Base-by-base conservation (phyloP, 1,140 invertebrate genomes). In the Portunus trituberculatus region DNA sequence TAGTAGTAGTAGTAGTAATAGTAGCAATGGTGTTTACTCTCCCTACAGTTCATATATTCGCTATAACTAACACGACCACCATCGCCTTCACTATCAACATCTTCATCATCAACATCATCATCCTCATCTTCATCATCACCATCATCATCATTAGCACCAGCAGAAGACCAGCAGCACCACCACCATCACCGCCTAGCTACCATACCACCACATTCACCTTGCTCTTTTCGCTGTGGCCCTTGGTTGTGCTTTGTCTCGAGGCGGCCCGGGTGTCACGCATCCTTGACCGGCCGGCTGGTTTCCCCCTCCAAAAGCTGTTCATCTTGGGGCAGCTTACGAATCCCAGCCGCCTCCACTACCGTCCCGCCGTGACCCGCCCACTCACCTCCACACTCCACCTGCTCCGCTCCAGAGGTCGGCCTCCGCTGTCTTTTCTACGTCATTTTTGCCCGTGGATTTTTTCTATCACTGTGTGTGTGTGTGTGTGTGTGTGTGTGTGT, bases 291-390 rank as follows among this genome's bases (percentile, higher is more conserved):
- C 67, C 67, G 67, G 20, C 67, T n/a, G 67, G 67, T 76, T 76
- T 25, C 20, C 67, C 67, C 67, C 67, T 76, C 67, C 67, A n/a
- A n/a, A 76, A 76, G 67, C 67, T 76, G 67, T 88, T 88, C 39
- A 88, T 88, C 29, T 48, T 20, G 67, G 48, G 67, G 52, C 52
- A n/a, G 29, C 90, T 48, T 67, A 32, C 67, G 46, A n/a, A 25
- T 39, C 48, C 52, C 67, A 0, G 39, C 45, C 52, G 14, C 90
- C 90, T 52, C 52, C 46, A 20, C 1, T 88, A 20, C n/a, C 25
- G n/a, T 25, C 48, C 52, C 67, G 25, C 88, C 45, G 25, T 46
- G 32, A n/a, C 48, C 45, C 28, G 20, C n/a, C 39, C n/a, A n/a
- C 39, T 59, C 10, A 59, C 52, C 52, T 20, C 52, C 52, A 20